Percentiles rank a stretch among this genome's conserved stretches.
phyloP scores from a whole-genome alignment of 1,140 invertebrate species.

The Drosophila bifasciata region DNA sequence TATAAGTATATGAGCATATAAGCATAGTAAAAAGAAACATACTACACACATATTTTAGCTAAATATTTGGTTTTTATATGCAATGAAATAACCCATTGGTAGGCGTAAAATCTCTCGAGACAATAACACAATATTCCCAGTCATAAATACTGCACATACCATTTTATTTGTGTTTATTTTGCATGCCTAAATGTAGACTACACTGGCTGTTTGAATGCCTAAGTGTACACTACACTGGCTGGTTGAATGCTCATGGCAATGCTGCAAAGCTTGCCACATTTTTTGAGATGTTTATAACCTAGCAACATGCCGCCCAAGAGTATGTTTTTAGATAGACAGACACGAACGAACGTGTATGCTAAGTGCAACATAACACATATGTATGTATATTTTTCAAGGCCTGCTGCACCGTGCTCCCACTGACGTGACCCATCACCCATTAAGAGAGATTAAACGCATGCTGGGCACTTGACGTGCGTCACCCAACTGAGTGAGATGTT shows the following conservation, averaged over 20 bases:
- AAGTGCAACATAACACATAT: constrained; percentile 15
- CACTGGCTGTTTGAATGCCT: too few species aligned
- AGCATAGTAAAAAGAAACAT: too few species aligned
- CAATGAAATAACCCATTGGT: too few species aligned
- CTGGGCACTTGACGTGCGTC: neutral
- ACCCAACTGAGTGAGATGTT: constrained; percentile 9
- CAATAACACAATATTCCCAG: too few species aligned
- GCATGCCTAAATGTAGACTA: constrained; percentile 45
- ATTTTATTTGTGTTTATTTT: neutral
- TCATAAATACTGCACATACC: too few species aligned
- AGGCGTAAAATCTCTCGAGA: too few species aligned
- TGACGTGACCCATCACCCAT: constrained; percentile 1
- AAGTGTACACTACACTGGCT: constrained; percentile 32
- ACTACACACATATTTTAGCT: too few species aligned
- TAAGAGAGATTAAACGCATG: constrained; percentile 18
- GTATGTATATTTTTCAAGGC: neutral
- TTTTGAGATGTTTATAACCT: constrained; percentile 1
- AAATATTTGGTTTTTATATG: too few species aligned
- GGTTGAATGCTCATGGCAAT: neutral
- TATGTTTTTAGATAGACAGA: constrained; percentile 9
- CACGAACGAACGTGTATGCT: constrained; percentile 4
- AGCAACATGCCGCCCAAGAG: constrained; percentile 19
- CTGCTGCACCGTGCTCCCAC: neutral
- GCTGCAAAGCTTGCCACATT: constrained; percentile 41
- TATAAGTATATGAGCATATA: too few species aligned